Base-by-base conservation (phyloP, 2,797 vertebrate species). In the Eupleurogrammus muticus region DNA sequence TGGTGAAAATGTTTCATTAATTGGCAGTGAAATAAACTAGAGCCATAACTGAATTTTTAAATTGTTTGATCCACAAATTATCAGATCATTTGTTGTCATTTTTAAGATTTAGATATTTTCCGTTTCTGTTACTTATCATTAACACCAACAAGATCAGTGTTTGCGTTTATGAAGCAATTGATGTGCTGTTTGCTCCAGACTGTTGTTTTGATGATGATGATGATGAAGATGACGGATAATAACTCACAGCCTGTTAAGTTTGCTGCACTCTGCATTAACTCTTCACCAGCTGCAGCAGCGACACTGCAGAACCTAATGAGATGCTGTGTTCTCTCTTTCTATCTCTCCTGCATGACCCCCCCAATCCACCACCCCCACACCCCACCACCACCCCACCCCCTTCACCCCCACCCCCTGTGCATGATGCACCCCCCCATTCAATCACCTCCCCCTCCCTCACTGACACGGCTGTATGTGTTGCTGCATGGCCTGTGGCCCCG, bases 311-410 rank as follows among this genome's bases (percentile, higher is more conserved):
- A 96, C 87, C 96, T 99, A 98, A 99, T 82, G 51, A 82, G 90
- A 92, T 97, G 95, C 95, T 96, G 87, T 95, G 92, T 95, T 96
- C 94, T 94, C 87, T 89, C 85, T 80, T 38, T 87, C 83, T 90
- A 81, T 85, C 82, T 92, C 77, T 91, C 82, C 66, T 95, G 96
- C 96, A 97, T 95, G 96, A 65, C 62, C 82, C 81, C 36, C 79
- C 34, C 67, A 69, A 69, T 20, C 47, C 83, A 17, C 63, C 52
- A 28, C 65, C 89, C 68, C 56, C 66, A 60, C 50, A n/a, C 64
- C 53, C 51, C 44, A 35, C 6, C 36, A 51, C 63, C 8, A 28
- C 17, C n/a, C 49, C 38, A 70, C 75, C 40, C 32, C 75, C 42
- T n/a, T n/a, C n/a, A n/a, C 32, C 80, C 66, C 76, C 58, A 23